Percentiles rank a stretch among this genome's conserved stretches.
Conservation (phyloP, 2,113 vertebrate species). For the Casuarius casuarius region DNA sequence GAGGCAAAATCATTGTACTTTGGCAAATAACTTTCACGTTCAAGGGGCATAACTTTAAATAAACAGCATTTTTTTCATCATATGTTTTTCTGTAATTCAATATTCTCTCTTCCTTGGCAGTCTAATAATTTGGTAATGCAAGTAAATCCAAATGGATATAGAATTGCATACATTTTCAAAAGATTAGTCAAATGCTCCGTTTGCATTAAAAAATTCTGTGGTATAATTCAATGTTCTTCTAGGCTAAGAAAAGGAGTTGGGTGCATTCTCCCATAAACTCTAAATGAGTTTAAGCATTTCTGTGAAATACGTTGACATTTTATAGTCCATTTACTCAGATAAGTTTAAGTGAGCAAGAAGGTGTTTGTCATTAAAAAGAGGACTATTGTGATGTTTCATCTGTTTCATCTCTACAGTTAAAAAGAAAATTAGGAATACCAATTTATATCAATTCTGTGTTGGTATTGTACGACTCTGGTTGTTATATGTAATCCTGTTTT, state of each 20-base stretch:
- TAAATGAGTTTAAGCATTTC: not conserved
- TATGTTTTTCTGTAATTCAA: not conserved
- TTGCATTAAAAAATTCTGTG: not conserved
- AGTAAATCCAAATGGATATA: not conserved
- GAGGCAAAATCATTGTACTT: not conserved
- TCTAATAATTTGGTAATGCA: not conserved
- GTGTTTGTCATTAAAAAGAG: not conserved
- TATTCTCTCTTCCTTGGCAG: not conserved
- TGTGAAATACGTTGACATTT: not conserved
- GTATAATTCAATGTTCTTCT: not conserved
- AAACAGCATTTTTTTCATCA: too few relatives aligned
- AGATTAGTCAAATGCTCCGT: not conserved
- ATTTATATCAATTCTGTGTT: too few relatives aligned
- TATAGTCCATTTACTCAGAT: not conserved
- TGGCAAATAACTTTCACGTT: not conserved
- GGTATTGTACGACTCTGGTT: too few relatives aligned
- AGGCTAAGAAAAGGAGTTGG: not conserved
- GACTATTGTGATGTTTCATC: not conserved
- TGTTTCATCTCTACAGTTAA: too few relatives aligned
- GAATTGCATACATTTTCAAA: not conserved
- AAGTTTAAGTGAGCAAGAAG: not conserved
- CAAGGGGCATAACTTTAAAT: not conserved
- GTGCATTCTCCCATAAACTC: not conserved
- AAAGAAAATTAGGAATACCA: too few relatives aligned
- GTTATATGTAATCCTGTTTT: too few relatives aligned